phyloP scores from a whole-genome alignment of 1,140 invertebrate genomes.

The Bombus consobrinus region DNA sequence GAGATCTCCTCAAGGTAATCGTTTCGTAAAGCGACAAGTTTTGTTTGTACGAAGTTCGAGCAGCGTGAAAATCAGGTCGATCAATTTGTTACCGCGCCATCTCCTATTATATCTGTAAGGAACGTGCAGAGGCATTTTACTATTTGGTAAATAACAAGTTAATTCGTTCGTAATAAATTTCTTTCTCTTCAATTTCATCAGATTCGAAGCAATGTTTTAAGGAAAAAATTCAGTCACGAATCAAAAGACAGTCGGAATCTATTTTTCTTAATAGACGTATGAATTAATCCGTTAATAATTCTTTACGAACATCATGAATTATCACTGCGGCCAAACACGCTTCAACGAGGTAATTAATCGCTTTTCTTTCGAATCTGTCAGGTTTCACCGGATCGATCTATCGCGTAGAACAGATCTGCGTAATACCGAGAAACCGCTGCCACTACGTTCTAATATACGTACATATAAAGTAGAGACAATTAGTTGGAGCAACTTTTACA shows the following conservation, averaged over 20 bases:
- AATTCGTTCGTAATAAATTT: neutral
- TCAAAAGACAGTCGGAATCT: accelerated
- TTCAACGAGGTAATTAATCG: too few species aligned
- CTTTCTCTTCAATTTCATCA: neutral
- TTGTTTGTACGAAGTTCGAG: neutral
- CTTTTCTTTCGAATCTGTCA: neutral
- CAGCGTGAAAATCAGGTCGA: neutral
- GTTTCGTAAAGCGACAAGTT: neutral
- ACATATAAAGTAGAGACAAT: neutral
- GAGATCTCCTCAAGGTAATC: too few species aligned
- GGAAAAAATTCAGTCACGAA: neutral
- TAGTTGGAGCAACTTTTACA: neutral
- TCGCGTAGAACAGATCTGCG: neutral
- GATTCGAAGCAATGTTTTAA: too few species aligned
- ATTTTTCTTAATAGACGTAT: neutral
- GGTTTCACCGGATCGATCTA: neutral
- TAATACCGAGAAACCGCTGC: neutral
- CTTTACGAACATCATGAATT: too few species aligned
- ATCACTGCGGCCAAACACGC: too few species aligned
- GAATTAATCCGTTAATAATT: neutral
- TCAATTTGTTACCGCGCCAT: neutral
- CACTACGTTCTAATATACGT: neutral
- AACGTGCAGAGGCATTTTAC: neutral
- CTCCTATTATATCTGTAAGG: neutral
- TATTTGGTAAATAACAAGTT: too few species aligned